Conservation (phyloP, 1,140 invertebrate genomes). For the Orchesella cincta region DNA sequence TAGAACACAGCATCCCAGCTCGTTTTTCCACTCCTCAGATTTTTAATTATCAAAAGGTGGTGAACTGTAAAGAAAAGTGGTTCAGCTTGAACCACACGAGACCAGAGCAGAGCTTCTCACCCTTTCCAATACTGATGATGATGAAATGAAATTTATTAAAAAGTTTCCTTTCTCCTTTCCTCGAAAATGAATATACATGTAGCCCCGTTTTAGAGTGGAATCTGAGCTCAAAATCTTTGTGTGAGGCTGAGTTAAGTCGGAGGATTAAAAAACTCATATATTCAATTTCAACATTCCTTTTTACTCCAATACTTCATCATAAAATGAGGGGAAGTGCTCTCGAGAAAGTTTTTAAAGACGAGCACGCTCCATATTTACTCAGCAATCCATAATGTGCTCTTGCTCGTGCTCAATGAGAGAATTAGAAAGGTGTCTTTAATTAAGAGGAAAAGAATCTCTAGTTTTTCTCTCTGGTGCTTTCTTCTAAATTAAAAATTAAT, state of each 20-base stretch:
- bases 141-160: conserved; percentile 23
- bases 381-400: not conserved
- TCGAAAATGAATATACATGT: too few relatives aligned
- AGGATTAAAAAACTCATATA: conserved; percentile 22
- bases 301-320: too few relatives aligned
- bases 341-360: conserved; percentile 15
- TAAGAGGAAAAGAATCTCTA: conserved; percentile 2
- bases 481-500: conserved; percentile 21
- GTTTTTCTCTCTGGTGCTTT: not conserved
- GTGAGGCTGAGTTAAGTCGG: not conserved
- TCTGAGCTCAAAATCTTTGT: not conserved
- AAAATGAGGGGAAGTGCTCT: conserved; percentile 19
- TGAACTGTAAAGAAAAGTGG: conserved; percentile 5
- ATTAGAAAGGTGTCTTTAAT: conserved; percentile 16
- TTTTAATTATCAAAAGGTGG: conserved; percentile 16
- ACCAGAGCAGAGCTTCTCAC: too few relatives aligned
- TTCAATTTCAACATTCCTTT: too few relatives aligned
- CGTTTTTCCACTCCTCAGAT: too few relatives aligned
- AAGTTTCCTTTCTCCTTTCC: too few relatives aligned
- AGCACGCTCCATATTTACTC: not conserved
- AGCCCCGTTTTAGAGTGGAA: too few relatives aligned
- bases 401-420: not conserved
- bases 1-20: too few relatives aligned
- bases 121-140: not conserved
- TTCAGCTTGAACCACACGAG: too few relatives aligned